Base-by-base conservation (phyloP, 2,113 vertebrate species). In the Rhodinocichla rosea region DNA sequence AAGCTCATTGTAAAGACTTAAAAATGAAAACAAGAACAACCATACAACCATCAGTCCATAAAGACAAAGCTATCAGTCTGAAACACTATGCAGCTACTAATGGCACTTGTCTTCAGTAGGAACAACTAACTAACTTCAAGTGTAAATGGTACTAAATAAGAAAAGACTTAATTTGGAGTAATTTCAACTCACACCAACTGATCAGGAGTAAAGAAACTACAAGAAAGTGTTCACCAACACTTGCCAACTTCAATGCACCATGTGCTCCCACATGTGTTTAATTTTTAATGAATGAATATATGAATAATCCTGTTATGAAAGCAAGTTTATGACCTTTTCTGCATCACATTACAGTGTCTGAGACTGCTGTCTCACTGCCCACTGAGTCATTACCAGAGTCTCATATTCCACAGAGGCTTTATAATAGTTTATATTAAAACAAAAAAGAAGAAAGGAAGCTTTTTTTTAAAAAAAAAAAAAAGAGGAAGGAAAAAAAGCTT, bases 211-310 rank as follows among this genome's bases (percentile, higher is more conserved):
- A 81, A 84, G 60, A 80, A 94, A 68, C 13, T 63, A 30, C 14
- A 79, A 81, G 60, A 47, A 85, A 63, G 37, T 22, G 42, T 89
- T 90, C 27, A 23, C 21, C 27, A 24, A 15, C 42, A 59, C 40
- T 62, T 44, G 40, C 23, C 32, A 83, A 87, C 75, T 62, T 49
- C 85, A 96, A 87, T 42, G 39, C 57, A 79, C 53, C 83, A 47
- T 2, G 1, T 71, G 37, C 9, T 90, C 53, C 49, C 37, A 73
- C 15, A 3, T 5, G 11, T 62, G 28, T 64, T 97, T 90, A 93
- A 97, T 95, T 97, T 97, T 97, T 97, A 97, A 97, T 97, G 91
- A 96, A 88, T 97, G 85, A 93, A 77, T 32, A 87, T 95, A 78
- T 93, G 62, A 95, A 96, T 87, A 93, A 96, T 62, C 56, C 83